A percentile compares a stretch with the other conserved stretches of the same genome.
phyloP scores from a whole-genome alignment of 2,113 vertebrate genomes.

The Menura novaehollandiae region DNA sequence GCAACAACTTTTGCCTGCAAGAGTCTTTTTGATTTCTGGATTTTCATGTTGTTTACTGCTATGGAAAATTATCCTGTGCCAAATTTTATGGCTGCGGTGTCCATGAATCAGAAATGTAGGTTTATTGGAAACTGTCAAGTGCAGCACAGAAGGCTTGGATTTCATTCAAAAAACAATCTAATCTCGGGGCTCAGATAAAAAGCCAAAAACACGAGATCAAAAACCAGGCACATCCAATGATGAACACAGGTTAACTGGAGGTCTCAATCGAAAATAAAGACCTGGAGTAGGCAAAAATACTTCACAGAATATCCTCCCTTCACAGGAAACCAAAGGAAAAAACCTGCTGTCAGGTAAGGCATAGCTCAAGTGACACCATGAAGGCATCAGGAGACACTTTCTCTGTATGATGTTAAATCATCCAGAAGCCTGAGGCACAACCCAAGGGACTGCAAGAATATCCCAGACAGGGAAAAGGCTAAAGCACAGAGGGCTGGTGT shows the following conservation, averaged over 20 bases:
- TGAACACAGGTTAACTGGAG: neutral
- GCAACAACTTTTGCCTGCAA: neutral
- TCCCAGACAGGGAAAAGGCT: neutral
- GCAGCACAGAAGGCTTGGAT: neutral
- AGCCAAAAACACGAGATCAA: neutral
- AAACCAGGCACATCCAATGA: neutral
- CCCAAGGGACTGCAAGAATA: accelerated
- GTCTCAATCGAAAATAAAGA: neutral
- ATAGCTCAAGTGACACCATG: accelerated
- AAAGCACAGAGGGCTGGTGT: neutral
- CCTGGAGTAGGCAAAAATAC: neutral
- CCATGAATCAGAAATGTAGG: slow-evolving; percentile 10
- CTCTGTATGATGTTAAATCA: neutral
- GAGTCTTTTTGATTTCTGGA: neutral
- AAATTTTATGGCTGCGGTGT: neutral
- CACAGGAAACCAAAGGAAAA: neutral
- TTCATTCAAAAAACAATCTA: slow-evolving; percentile 24
- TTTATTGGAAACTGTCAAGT: slow-evolving; percentile 13
- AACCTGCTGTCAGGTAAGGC: neutral
- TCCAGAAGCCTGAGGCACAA: neutral
- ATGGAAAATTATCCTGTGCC: neutral
- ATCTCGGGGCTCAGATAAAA: neutral
- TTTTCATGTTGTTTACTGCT: slow-evolving; percentile 23
- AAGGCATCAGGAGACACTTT: too few relatives aligned
- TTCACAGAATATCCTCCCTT: neutral